Percentiles rank a stretch among this genome's conserved stretches.
Conservation (phyloP, 2,797 vertebrate genomes). For the Cottoperca gobio region DNA sequence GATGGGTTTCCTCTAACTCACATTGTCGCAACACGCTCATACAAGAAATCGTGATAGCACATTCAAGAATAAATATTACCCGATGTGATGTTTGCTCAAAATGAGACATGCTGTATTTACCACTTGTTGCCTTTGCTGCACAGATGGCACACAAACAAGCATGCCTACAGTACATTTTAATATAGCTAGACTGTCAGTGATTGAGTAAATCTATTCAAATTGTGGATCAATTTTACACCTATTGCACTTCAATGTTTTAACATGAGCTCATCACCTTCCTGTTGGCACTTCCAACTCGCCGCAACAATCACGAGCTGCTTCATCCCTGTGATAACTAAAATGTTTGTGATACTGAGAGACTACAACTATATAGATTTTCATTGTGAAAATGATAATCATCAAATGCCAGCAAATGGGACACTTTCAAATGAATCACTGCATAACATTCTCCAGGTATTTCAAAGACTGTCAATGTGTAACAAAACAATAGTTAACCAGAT, state of each 20-base stretch:
- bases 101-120: slow-evolving; percentile 70
- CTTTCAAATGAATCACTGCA: slow-evolving; percentile 12
- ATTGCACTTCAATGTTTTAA: slow-evolving; percentile 8
- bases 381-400: slow-evolving; percentile 20
- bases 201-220: slow-evolving; percentile 8
- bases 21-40: slow-evolving; percentile 37
- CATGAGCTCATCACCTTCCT: neutral
- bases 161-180: slow-evolving; percentile 63
- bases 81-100: slow-evolving; percentile 61
- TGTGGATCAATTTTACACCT: neutral
- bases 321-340: neutral
- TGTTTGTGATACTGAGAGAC: neutral
- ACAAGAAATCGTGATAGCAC: slow-evolving; percentile 55
- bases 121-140: slow-evolving; percentile 71
- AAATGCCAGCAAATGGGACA: slow-evolving; percentile 41
- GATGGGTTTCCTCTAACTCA: slow-evolving; percentile 50
- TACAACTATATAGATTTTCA: neutral
- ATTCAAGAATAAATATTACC: slow-evolving; percentile 64
- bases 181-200: slow-evolving; percentile 74
- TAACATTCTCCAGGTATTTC: neutral
- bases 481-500: neutral
- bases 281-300: neutral
- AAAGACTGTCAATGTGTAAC: neutral
- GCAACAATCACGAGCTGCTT: neutral
- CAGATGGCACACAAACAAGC: slow-evolving; percentile 72